Conservation (phyloP, 2,888 invertebrate species). For the Lumbricus terrestris region DNA sequence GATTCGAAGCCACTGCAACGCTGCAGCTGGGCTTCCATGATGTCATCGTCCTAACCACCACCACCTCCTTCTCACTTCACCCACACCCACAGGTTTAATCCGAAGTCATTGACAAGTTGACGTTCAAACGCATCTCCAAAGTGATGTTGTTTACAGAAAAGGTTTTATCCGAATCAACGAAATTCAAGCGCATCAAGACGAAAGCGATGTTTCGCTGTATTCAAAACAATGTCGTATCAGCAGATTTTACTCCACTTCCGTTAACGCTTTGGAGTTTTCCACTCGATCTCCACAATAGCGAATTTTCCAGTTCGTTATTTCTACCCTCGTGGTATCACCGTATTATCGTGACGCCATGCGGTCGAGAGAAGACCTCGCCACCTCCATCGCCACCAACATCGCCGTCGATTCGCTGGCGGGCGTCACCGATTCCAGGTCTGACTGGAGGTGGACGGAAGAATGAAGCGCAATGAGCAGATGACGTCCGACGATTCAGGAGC, state of each 20-base stretch:
- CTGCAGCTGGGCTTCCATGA: constrained; percentile 32
- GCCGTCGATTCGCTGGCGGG: too few species aligned
- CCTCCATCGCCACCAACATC: too few species aligned
- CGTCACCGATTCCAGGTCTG: background rate
- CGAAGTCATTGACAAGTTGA: too few species aligned
- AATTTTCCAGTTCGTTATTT: background rate
- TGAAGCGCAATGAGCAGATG: background rate
- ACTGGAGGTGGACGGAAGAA: background rate
- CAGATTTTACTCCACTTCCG: background rate
- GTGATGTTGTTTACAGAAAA: background rate
- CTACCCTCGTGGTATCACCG: too few species aligned
- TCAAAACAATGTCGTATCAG: too few species aligned
- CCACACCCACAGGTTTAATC: too few species aligned
- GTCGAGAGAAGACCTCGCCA: background rate
- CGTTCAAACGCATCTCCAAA: background rate
- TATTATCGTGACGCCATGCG: background rate
- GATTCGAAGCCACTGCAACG: constrained; percentile 15
- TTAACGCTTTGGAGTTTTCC: background rate
- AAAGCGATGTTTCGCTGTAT: too few species aligned
- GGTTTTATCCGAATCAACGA: background rate
- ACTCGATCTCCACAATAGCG: background rate
- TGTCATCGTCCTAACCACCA: constrained; percentile 23
- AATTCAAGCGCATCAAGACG: too few species aligned
- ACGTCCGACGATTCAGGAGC: background rate
- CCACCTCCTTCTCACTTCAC: background rate